Conservation (phyloP, 2,888 invertebrate genomes). For the Steinernema carpocapsae region DNA sequence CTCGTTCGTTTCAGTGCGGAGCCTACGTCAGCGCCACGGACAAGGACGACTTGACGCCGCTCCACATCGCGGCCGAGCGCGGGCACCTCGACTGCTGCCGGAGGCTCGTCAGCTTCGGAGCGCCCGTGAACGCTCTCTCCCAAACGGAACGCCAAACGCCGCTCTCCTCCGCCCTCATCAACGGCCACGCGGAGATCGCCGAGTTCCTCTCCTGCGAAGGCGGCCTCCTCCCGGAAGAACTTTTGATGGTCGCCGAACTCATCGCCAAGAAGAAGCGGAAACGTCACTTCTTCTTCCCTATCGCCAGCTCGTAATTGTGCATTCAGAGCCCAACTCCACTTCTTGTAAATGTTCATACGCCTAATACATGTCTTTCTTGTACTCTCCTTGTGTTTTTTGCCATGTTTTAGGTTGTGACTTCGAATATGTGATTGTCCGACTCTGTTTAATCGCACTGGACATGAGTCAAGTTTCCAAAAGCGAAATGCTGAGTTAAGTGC, state of each 20-base stretch:
- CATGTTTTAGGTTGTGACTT: too few relatives aligned
- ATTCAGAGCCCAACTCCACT: too few relatives aligned
- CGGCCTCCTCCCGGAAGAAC: not conserved
- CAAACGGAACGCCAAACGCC: slow-evolving; percentile 5
- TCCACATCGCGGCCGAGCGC: slow-evolving; percentile 51
- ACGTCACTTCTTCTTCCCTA: too few relatives aligned
- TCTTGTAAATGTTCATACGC: too few relatives aligned
- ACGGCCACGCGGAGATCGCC: not conserved
- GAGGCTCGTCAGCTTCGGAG: slow-evolving; percentile 25
- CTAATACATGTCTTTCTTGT: too few relatives aligned
- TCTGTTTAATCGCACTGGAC: too few relatives aligned
- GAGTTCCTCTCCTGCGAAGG: not conserved
- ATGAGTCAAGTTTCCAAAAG: too few relatives aligned
- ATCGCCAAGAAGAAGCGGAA: not conserved
- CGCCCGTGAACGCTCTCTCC: slow-evolving; percentile 35
- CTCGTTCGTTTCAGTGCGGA: slow-evolving; percentile 44
- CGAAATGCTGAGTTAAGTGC: too few relatives aligned
- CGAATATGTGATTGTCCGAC: too few relatives aligned
- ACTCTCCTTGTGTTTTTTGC: too few relatives aligned
- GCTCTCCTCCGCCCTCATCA: not conserved
- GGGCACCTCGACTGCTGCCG: slow-evolving; percentile 39
- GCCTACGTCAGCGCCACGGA: slow-evolving; percentile 53
- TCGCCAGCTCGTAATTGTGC: too few relatives aligned
- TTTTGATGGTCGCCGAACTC: not conserved
- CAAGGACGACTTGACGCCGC: slow-evolving; percentile 49